phyloP scores from a whole-genome alignment of 2,113 vertebrate genomes.

The Calyptomena viridis region DNA sequence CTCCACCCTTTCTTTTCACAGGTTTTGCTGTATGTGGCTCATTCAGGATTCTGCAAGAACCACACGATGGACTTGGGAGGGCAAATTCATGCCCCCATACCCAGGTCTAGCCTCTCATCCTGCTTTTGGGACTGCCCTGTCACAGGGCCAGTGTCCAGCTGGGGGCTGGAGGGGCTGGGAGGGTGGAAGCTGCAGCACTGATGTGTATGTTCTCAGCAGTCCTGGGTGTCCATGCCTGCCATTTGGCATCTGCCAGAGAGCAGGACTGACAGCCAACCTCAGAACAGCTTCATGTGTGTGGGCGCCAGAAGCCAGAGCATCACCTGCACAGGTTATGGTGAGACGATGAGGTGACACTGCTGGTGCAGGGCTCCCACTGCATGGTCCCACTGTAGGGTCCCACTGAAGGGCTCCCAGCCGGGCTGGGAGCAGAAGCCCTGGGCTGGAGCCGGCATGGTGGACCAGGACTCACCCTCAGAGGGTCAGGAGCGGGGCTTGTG shows the following conservation, averaged over 20 bases:
- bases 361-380: accelerated
- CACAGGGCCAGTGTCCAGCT: neutral
- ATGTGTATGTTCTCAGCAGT: accelerated
- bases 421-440: accelerated
- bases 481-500: neutral
- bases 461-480: neutral
- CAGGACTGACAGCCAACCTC: neutral
- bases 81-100: neutral
- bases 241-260: neutral
- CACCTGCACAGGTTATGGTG: accelerated
- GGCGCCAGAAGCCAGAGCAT: neutral
- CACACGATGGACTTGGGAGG: accelerated
- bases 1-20: neutral
- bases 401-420: too few species aligned
- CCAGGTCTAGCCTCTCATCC: too few species aligned
- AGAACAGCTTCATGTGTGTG: neutral
- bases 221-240: neutral
- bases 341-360: accelerated
- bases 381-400: too few species aligned
- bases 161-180: neutral
- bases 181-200: neutral
- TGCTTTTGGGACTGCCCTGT: neutral
- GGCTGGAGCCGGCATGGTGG: neutral
- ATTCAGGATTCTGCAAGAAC: neutral
- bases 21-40: neutral